Conservation (phyloP, 2,113 vertebrate genomes). For the Circaetus gallicus region DNA sequence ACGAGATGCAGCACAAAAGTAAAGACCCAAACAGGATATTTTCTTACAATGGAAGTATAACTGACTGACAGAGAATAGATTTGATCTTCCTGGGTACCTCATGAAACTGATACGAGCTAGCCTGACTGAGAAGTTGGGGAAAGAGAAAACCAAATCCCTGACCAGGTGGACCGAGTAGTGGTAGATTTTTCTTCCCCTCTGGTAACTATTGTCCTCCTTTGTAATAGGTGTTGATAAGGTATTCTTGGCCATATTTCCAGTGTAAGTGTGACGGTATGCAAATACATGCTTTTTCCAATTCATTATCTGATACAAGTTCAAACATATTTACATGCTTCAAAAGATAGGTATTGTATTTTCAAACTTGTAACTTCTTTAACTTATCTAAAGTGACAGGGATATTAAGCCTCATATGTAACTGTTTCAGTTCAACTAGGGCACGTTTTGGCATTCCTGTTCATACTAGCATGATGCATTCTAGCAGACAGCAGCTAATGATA, state of each 20-base stretch:
- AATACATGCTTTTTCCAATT: not conserved
- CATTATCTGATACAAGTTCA: not conserved
- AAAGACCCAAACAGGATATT: not conserved
- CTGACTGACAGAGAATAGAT: not conserved
- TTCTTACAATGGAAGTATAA: not conserved
- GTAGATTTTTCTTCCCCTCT: not conserved
- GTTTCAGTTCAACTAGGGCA: not conserved
- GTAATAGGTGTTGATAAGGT: not conserved
- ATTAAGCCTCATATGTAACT: not conserved
- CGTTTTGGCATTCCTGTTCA: not conserved
- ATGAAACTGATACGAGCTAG: not conserved
- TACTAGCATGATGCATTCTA: not conserved
- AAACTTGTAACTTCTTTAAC: not conserved
- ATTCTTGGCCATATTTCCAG: not conserved
- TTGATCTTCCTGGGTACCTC: not conserved
- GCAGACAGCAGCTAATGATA: not conserved
- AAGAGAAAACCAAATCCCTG: not conserved
- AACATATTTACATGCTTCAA: not conserved
- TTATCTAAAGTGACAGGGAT: not conserved
- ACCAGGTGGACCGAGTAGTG: not conserved
- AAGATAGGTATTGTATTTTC: not conserved
- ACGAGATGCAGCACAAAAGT: not conserved
- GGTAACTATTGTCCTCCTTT: not conserved
- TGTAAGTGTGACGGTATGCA: not conserved
- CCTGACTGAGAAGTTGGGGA: not conserved